Conservation (phyloP, 1,140 invertebrate species). For the Leptestheria dahalacensis region DNA sequence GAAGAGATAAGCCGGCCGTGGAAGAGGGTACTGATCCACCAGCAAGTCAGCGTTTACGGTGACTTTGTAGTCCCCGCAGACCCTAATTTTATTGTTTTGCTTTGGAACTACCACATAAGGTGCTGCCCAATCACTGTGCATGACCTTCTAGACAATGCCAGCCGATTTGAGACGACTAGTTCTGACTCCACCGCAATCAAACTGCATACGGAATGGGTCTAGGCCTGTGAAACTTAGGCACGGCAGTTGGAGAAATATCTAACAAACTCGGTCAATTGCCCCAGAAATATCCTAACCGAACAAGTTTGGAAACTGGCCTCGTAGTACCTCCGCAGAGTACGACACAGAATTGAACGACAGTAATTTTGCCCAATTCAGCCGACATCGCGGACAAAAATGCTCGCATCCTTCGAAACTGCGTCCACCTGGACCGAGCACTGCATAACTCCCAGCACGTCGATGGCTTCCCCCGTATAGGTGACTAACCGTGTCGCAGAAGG, state of each 20-base stretch:
- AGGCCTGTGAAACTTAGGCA: slow-evolving; percentile 26
- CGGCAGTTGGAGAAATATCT: background rate
- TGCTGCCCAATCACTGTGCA: slow-evolving; percentile 25
- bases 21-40: background rate
- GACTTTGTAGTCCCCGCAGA: slow-evolving; percentile 28
- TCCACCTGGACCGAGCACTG: background rate
- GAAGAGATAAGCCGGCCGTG: background rate
- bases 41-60: background rate
- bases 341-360: background rate
- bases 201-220: slow-evolving; percentile 28
- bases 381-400: background rate
- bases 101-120: slow-evolving; percentile 29
- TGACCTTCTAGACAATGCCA: slow-evolving; percentile 20
- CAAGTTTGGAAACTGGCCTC: background rate
- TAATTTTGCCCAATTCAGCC: background rate
- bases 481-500: background rate
- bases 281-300: background rate
- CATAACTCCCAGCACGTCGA: background rate
- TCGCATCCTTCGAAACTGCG: no score
- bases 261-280: background rate
- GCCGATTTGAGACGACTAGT: slow-evolving; percentile 17
- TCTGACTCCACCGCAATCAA: background rate
- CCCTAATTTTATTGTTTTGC: slow-evolving; percentile 23
- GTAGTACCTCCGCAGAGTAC: background rate
- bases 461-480: background rate